A percentile compares a stretch with the other conserved stretches of the same genome.
These are phyloP conservation scores for Phalacrocorax carbo DNA, from an alignment of 2,113 vertebrate species.

Conservation along the genomic window DNA sequence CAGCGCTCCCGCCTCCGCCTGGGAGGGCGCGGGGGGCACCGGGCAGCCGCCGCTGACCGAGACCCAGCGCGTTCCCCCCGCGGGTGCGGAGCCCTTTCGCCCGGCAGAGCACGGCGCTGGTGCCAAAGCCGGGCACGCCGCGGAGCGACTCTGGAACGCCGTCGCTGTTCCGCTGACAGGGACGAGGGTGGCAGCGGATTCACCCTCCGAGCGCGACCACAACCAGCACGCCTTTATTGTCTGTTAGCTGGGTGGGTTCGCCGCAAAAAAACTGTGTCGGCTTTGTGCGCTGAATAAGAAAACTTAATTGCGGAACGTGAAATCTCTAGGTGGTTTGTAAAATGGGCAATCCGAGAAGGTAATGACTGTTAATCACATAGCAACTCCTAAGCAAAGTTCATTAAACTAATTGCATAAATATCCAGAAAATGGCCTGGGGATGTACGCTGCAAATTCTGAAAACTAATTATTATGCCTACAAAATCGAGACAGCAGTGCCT, in stretches of 20 bases:
- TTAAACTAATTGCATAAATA: background rate
- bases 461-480: background rate
- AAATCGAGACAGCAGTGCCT: background rate
- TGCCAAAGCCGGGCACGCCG: background rate
- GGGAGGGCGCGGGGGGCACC: no score
- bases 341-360: background rate
- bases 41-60: no score
- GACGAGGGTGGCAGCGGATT: background rate
- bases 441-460: background rate
- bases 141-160: fast-evolving
- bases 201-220: fast-evolving
- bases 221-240: background rate
- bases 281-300: background rate
- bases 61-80: no score
- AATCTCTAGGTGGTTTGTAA: background rate
- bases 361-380: background rate
- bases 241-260: background rate
- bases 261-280: background rate
- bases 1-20: no score
- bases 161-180: background rate
- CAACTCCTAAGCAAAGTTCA: background rate
- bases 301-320: background rate
- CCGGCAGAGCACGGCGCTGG: background rate
- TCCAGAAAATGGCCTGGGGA: background rate
- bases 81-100: no score